Percentiles rank a stretch among this genome's conserved stretches.
phyloP scores from a whole-genome alignment of 1,140 invertebrate genomes.

The Panagrolaimus sp. region DNA sequence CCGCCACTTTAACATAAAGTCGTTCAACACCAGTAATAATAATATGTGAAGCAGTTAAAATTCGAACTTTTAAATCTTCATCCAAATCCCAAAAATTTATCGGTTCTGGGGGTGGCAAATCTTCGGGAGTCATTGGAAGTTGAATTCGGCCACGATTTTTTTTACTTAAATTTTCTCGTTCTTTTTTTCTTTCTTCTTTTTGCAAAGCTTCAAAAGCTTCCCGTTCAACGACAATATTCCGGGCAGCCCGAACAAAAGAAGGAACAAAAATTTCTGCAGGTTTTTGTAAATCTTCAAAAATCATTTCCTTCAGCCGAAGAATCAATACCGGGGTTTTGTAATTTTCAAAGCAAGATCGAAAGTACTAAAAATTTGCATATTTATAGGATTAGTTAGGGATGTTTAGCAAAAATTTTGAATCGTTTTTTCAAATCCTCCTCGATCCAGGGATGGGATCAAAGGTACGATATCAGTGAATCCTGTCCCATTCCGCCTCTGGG shows the following conservation, averaged over 20 bases:
- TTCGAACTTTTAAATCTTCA: slow-evolving; percentile 38
- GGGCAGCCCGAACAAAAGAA: slow-evolving; percentile 8
- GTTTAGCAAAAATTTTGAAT: no score
- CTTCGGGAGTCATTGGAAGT: not conserved
- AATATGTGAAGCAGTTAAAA: slow-evolving; percentile 35
- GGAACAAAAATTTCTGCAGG: slow-evolving; percentile 42
- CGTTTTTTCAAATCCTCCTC: not conserved
- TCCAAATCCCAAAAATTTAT: slow-evolving; percentile 47
- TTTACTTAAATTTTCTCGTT: slow-evolving; percentile 15
- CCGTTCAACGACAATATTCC: not conserved
- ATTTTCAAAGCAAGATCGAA: slow-evolving; percentile 53
- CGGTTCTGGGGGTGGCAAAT: not conserved
- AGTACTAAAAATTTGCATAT: slow-evolving; percentile 38
- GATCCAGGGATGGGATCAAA: no score
- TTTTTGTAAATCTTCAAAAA: slow-evolving; percentile 37
- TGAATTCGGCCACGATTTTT: not conserved
- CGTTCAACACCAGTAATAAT: slow-evolving; percentile 33
- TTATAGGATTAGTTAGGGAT: slow-evolving; percentile 33
- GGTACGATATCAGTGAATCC: no score
- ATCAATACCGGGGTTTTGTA: slow-evolving; percentile 48
- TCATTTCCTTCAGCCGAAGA: slow-evolving; percentile 29
- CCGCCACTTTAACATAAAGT: slow-evolving; percentile 40
- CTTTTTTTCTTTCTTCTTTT: slow-evolving; percentile 16
- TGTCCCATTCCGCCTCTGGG: no score
- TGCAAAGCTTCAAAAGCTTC: not conserved